Conservation (phyloP, 2,797 vertebrate species). For the Lagocephalus sceleratus region DNA sequence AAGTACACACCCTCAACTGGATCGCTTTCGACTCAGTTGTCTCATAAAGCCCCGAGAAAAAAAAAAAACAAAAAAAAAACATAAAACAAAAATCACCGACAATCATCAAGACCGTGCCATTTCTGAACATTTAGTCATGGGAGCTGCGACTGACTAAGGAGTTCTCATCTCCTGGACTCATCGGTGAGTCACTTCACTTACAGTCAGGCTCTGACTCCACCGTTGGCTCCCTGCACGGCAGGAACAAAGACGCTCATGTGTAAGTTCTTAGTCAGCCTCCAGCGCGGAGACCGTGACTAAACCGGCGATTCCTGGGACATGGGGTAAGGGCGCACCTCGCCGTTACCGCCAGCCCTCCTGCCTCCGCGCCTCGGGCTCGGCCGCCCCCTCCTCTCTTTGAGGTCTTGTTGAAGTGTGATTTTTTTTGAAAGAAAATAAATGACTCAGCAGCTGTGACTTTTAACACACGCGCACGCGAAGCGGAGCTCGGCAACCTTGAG, state of each 20-base stretch:
- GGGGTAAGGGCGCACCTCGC: no score
- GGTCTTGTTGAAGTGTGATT: conserved; percentile 56
- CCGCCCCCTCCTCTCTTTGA: conserved; percentile 31
- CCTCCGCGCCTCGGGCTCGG: conserved; percentile 3
- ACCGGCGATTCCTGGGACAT: conserved; percentile 9
- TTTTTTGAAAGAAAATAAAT: conserved; percentile 52
- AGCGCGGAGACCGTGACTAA: conserved; percentile 20
- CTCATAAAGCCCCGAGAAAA: neutral
- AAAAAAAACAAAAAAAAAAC: neutral
- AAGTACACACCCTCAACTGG: conserved; percentile 42
- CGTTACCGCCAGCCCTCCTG: conserved; percentile 19
- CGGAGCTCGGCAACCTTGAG: conserved; percentile 58
- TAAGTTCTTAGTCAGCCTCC: conserved; percentile 54
- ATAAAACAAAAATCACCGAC: neutral
- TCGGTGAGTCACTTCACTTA: conserved; percentile 63
- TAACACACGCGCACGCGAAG: conserved; percentile 29
- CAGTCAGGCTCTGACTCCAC: conserved; percentile 58
- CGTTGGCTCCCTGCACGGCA: conserved; percentile 41
- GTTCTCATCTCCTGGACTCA: conserved; percentile 27
- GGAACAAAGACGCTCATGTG: conserved; percentile 41
- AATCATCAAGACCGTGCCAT: conserved; percentile 7
- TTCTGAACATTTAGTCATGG: conserved; percentile 26
- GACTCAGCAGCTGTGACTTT: conserved; percentile 67
- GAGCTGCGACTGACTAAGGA: conserved; percentile 26
- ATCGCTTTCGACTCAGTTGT: conserved; percentile 18